Percentiles rank a stretch among this genome's conserved stretches.
phyloP scores from a whole-genome alignment of 2,797 vertebrate species.

The Emys orbicularis region DNA sequence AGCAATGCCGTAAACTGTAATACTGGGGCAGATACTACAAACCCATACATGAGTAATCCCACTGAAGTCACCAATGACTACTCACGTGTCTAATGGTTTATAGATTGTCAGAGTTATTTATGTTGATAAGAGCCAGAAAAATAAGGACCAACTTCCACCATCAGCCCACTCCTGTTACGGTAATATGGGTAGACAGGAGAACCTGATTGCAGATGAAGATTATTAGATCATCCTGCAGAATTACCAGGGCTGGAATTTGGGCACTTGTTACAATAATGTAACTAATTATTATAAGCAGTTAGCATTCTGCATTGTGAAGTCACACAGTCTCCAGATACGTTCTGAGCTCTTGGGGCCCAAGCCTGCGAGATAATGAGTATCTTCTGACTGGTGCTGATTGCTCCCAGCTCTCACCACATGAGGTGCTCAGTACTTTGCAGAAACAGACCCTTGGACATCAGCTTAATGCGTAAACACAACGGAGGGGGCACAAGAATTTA shows the following conservation, averaged over 20 bases:
- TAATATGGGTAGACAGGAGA: neutral
- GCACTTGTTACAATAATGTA: neutral
- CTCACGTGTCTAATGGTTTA: neutral
- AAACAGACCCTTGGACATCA: rapidly evolving
- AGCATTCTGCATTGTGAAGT: neutral
- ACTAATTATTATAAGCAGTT: neutral
- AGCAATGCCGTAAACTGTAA: neutral
- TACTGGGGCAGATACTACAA: neutral
- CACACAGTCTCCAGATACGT: neutral
- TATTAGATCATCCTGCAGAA: neutral
- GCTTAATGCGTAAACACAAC: rapidly evolving
- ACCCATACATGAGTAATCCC: neutral
- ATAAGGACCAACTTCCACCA: neutral
- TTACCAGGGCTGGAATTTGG: neutral
- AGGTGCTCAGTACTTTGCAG: neutral
- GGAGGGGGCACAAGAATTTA: neutral
- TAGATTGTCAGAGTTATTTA: neutral
- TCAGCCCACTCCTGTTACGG: neutral
- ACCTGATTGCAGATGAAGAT: neutral
- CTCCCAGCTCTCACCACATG: neutral
- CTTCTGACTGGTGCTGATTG: rapidly evolving
- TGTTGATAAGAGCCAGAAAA: too few species aligned
- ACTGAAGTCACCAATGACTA: neutral
- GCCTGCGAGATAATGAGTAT: neutral
- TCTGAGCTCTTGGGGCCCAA: neutral